Evolutionary conservation across 2,888 invertebrate species (phyloP).

Genomic region (Cryptophagus acutangulus): DNA sequence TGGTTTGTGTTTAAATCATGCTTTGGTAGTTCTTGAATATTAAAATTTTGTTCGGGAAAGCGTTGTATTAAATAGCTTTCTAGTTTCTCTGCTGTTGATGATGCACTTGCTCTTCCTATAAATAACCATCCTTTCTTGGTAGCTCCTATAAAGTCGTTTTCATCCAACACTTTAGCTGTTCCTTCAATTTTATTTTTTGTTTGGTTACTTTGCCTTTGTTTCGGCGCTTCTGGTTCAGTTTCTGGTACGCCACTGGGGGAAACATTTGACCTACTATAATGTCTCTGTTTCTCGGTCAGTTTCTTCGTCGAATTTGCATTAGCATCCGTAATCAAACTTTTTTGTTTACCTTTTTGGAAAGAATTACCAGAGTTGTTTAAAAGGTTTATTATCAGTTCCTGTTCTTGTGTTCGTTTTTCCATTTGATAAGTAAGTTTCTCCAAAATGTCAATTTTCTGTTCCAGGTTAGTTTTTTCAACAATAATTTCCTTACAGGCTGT

Average conservation of each 20-base stretch:
- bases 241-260: background rate
- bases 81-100: background rate
- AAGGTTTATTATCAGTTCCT: background rate
- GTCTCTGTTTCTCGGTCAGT: background rate
- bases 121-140: constrained; percentile 9
- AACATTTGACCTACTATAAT: background rate
- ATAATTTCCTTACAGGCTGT: too few species aligned
- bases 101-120: constrained; percentile 4
- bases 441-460: background rate
- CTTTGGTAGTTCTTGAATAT: constrained; percentile 5
- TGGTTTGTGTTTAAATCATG: constrained; percentile 1
- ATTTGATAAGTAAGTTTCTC: background rate
- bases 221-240: background rate
- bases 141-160: constrained; percentile 4
- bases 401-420: background rate
- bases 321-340: background rate
- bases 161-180: constrained; percentile 4
- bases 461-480: too few species aligned
- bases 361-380: background rate
- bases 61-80: background rate
- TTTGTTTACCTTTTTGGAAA: background rate
- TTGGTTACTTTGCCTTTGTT: too few species aligned
- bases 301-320: background rate
- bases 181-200: constrained; percentile 3
- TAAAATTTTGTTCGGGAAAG: constrained; percentile 3